Conservation (phyloP, 2,797 vertebrate genomes). For the Mionectes olivaceus region DNA sequence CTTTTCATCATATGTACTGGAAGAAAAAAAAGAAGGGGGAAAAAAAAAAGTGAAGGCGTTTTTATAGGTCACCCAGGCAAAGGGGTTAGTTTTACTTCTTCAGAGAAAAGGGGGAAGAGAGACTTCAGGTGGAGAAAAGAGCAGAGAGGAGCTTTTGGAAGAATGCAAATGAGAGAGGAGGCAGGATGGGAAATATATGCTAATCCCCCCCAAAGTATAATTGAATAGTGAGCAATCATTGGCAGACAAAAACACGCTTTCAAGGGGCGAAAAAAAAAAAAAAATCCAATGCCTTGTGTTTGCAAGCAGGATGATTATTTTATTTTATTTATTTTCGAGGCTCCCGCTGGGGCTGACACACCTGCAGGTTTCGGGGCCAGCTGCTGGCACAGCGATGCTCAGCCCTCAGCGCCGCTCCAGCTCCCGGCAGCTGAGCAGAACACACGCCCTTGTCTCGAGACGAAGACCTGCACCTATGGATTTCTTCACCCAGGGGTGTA, state of each 20-base stretch:
- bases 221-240: slow-evolving; percentile 64
- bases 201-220: slow-evolving; percentile 25
- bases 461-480: neutral
- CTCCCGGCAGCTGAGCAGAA: neutral
- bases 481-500: neutral
- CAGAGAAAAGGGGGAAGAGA: slow-evolving; percentile 27
- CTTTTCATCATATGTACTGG: slow-evolving; percentile 72
- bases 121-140: slow-evolving; percentile 54
- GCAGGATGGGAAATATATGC: slow-evolving; percentile 56
- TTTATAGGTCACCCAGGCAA: slow-evolving; percentile 73
- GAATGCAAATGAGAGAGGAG: slow-evolving; percentile 53
- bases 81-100: slow-evolving; percentile 63
- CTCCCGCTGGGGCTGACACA: neutral
- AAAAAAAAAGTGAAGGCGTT: slow-evolving; percentile 47
- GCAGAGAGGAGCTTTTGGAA: slow-evolving; percentile 44
- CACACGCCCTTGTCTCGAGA: neutral
- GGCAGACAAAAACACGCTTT: slow-evolving; percentile 50
- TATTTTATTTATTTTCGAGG: slow-evolving; percentile 33
- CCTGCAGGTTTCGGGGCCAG: neutral
- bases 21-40: neutral
- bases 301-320: slow-evolving; percentile 10
- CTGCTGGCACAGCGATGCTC: neutral
- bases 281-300: neutral
- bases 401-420: neutral
- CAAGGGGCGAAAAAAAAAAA: neutral